Evolutionary conservation across 2,888 invertebrate genomes (phyloP).

Genomic region (Helobdella robusta): DNA sequence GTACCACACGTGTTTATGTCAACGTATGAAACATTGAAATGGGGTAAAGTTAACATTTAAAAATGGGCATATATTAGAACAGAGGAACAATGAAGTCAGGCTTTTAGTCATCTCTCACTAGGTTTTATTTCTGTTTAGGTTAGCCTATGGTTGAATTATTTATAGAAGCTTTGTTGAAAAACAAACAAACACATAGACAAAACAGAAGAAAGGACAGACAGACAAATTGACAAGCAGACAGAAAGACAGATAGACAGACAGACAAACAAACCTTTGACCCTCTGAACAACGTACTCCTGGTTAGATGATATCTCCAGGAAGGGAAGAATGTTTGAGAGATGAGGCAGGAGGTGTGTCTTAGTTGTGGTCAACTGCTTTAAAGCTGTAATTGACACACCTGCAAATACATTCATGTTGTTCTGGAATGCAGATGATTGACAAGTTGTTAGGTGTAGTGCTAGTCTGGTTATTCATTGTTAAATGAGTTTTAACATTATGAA

Average conservation of each 20-base stretch:
- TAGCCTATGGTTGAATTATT: no score
- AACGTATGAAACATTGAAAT: not conserved
- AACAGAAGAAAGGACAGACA: not conserved
- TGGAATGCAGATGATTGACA: not conserved
- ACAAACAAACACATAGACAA: not conserved
- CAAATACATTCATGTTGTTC: constrained; percentile 22
- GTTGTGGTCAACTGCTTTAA: constrained; percentile 62
- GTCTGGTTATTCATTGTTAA: not conserved
- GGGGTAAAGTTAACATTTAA: not conserved
- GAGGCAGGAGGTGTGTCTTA: constrained; percentile 56
- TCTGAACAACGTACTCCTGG: constrained; percentile 72
- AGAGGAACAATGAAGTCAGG: not conserved
- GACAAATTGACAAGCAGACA: no score
- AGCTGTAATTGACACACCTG: constrained; percentile 62
- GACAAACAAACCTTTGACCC: constrained; percentile 61
- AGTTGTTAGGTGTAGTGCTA: not conserved
- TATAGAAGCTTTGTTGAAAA: no score
- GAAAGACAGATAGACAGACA: no score
- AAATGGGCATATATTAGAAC: not conserved
- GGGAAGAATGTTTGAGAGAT: constrained; percentile 60
- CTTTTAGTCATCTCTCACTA: no score
- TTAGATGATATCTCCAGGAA: constrained; percentile 73
- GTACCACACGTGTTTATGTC: not conserved
- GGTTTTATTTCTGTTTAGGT: no score
- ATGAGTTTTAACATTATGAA: not conserved